Evolutionary conservation across 2,888 invertebrate species (phyloP), one percentile per base, ranked within the genome.

Genomic region (Marronus borbonicus): DNA sequence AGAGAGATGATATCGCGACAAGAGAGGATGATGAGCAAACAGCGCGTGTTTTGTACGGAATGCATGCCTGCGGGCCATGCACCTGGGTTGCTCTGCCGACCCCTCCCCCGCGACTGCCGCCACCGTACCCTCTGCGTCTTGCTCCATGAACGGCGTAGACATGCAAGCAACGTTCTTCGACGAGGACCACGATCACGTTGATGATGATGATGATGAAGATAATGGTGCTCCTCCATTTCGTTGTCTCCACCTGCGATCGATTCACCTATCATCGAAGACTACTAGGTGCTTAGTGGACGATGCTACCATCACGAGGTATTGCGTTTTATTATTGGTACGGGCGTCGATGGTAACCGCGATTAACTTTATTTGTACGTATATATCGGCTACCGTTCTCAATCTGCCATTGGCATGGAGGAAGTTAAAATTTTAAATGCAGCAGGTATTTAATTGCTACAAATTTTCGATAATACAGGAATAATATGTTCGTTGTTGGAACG

Each of bases 41-140:
- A 79, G 79, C 86, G 86, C 87, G 86, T 86, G 87, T 87, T 87
- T 87, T 84, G 86, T 86, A 84, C 86, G 88, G 88, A 88, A 88
- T 88, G 87, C 87, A 86, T 81, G 84, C 84, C 88, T 86, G 80
- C 83, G 83, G 86, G 88, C 88, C 84, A 82, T 88, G 88, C 88
- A 88, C 88, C 88, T 88, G 88, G 88, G 85, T 83, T 84, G 82
- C 83, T 82, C 82, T 84, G 82, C 83, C 82, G 79, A 79, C 79
- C 79, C 80, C 82, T 80, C 80, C 83, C 84, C 83, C 68, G 52
- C 79, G 76, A 68, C 58, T 50, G 49, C 77, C 72, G 78, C 80
- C 76, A 58, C 84, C 80, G 83, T 81, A 80, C 82, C 79, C 20
- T 31, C 62, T 31, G 28, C 28, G 24, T 39, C 39, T 3, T 39